phyloP scores from a whole-genome alignment of 2,113 vertebrate genomes.

The human (Homo sapiens) region DNA sequence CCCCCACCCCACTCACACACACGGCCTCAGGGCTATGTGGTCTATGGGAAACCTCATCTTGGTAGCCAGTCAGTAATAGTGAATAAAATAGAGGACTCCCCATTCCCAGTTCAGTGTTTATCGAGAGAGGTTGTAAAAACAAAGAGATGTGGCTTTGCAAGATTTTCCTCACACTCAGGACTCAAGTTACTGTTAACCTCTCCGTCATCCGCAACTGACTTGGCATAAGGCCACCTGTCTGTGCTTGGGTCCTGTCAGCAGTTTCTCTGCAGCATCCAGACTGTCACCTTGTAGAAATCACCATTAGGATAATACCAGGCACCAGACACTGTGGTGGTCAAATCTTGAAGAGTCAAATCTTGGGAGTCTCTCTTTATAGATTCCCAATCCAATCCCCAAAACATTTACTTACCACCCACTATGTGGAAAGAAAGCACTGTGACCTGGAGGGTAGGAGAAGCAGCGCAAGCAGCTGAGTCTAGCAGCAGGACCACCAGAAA shows the following conservation, averaged over 20 bases:
- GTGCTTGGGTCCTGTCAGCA: not conserved
- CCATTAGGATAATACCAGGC: not conserved
- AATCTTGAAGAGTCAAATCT: not conserved
- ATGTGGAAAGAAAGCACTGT: not conserved
- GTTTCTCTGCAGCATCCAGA: not conserved
- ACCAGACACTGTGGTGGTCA: not conserved
- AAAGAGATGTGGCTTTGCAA: not conserved
- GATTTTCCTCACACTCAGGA: not conserved
- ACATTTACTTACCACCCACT: not conserved
- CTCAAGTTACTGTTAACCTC: too few species aligned
- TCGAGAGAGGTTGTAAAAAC: too few species aligned
- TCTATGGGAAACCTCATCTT: not conserved
- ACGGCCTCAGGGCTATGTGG: not conserved
- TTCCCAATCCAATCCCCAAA: not conserved
- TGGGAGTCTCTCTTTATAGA: not conserved
- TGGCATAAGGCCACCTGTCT: not conserved
- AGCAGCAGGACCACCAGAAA: not conserved
- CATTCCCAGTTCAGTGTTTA: not conserved
- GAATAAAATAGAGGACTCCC: not conserved
- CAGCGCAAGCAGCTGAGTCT: not conserved
- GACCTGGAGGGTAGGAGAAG: not conserved
- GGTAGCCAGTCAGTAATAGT: not conserved
- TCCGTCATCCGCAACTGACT: accelerated
- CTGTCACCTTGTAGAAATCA: not conserved
- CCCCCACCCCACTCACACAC: too few species aligned